phyloP scores from a whole-genome alignment of 2,113 vertebrate species.

The Ophthalmolycus amberensis region DNA sequence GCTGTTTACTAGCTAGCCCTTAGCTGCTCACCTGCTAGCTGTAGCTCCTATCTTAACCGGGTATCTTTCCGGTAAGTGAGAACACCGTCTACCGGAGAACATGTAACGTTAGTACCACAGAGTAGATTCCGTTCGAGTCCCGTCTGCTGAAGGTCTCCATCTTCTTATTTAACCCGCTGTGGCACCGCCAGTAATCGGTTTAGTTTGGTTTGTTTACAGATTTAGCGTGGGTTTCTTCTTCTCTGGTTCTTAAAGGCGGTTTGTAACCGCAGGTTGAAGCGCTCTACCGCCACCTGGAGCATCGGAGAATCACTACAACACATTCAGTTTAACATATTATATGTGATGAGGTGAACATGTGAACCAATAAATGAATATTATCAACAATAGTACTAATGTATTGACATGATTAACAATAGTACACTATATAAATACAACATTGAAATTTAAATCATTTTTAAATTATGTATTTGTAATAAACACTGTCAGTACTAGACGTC shows the following conservation, averaged over 20 bases:
- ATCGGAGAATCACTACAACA: neutral
- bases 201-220: neutral
- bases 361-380: too few species aligned
- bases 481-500: too few species aligned
- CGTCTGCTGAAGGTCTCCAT: constrained; percentile 49
- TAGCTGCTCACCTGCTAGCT: too few species aligned
- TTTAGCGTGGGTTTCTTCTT: neutral
- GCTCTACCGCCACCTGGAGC: neutral
- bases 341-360: too few species aligned
- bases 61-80: neutral
- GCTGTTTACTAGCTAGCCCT: neutral
- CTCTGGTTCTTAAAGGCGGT: neutral
- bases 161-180: neutral
- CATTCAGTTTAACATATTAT: neutral
- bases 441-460: too few species aligned
- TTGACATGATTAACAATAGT: too few species aligned
- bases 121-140: constrained; percentile 50
- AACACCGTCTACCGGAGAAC: too few species aligned
- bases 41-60: neutral
- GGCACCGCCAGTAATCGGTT: too few species aligned
- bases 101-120: constrained; percentile 34
- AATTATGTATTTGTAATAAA: too few species aligned
- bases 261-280: neutral
- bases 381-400: too few species aligned
- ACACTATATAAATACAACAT: too few species aligned